Evolutionary conservation across 2,797 vertebrate genomes (phyloP), one percentile per base, ranked within the genome.

Genomic region (Premnoplex brunnescens): DNA sequence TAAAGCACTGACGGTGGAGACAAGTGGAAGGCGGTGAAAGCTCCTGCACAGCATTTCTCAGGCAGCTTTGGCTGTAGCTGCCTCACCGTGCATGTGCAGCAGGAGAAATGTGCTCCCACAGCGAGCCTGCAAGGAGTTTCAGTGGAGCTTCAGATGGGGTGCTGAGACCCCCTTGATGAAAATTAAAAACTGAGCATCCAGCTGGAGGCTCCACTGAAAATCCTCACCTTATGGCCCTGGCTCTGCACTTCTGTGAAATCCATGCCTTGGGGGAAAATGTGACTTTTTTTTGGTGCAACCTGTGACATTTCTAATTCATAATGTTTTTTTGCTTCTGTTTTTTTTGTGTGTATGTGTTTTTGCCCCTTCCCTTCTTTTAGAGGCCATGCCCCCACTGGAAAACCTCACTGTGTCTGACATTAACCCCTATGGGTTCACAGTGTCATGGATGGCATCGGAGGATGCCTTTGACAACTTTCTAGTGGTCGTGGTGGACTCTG

Each of bases 401-500:
- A 99, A 99, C 98, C 97, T 99, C 98, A 99, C 98, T 93, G 97
- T 99, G 98, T 99, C 98, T 97, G 98, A 99, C 90, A 97, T 98
- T 95, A 99, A 98, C 96, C 99, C 99, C 72, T 99, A 99, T 8
- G 99, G 99, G 97, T 99, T 99, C 98, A 99, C 98, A 78, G 98
- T 99, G 96, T 99, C 98, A 71, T 99, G 99, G 99, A 98, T 96
- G 97, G 98, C 98, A 97, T 98, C 96, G 95, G 97, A 98, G 82
- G 97, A 98, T 98, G 98, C 98, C 97, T 99, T 99, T 98, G 99
- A 98, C 95, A 98, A 97, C 96, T 99, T 99, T 98, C 97, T 98
- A 92, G 97, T 99, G 98, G 98, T 98, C 97, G 99, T 99, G 98
- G 99, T 99, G 94, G 99, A 99, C 97, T 99, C 99, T 67, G 99